Base-by-base conservation (phyloP, 2,888 invertebrate species). In the Copidosoma aretas region DNA sequence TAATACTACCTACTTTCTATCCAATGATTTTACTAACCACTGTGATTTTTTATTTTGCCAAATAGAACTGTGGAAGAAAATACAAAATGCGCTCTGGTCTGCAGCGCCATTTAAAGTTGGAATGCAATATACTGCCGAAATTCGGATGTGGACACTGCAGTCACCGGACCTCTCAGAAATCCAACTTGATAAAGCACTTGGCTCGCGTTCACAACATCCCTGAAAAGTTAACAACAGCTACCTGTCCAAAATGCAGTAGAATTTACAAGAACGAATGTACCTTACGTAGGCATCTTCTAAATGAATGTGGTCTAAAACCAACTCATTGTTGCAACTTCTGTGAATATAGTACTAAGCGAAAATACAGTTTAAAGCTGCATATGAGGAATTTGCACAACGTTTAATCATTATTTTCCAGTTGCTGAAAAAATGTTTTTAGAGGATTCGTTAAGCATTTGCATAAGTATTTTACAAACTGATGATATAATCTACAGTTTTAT, bases 191-290 rank as follows among this genome's bases (percentile, higher is more conserved):
- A 53, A 76, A 74, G 53, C 79, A 80, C 51, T 74, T 78, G 56
- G 73, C 76, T 19, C 52, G 49, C 41, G 75, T 74, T 19, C 80
- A 80, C 73, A 73, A 68, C 3, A 70, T 72, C 17, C 19, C n/a
- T 1, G 0, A 14, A 4, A 32, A 71, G 0, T 72, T 68, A n/a
- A 10, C 8, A 10, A 60, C 17, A 15, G 75, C 78, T 68, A 64
- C 75, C 15, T 85, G 85, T 66, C 77, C 77, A 10, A 76, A 78
- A 54, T 85, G 85, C 62, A 78, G 78, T 17, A 83, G 81, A 72
- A 75, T 70, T 22, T 85, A 85, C 75, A 83, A 81, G 62, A 54
- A 54, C n/a, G 21, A 57, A 1, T 62, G 24, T 32, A 41, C 51
- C 1, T 19, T 67, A 0, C 51, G 53, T 17, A 22, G 43, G 15